Conservation (phyloP, 2,888 invertebrate genomes). For the Philereme vetulata region DNA sequence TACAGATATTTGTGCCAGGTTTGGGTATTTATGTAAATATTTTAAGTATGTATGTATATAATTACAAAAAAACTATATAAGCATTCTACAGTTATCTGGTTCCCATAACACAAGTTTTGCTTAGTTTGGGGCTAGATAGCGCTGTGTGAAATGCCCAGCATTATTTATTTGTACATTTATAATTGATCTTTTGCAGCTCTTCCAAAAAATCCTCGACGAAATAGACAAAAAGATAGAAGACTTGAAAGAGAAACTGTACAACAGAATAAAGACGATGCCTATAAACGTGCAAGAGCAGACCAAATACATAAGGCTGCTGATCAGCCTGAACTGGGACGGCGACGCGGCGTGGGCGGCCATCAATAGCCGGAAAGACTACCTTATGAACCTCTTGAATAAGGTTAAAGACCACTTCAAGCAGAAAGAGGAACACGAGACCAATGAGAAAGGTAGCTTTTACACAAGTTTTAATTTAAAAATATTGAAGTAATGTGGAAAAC, state of each 20-base stretch:
- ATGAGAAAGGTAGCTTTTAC: slow-evolving; percentile 61
- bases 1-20: too few species aligned
- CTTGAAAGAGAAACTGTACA: slow-evolving; percentile 91
- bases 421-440: slow-evolving; percentile 71
- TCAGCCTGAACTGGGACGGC: slow-evolving; percentile 83
- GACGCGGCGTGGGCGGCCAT: slow-evolving; percentile 99
- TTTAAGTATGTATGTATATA: too few species aligned
- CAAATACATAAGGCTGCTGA: slow-evolving; percentile 91
- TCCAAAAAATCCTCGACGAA: slow-evolving; percentile 94
- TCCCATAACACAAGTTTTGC: too few species aligned
- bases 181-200: slow-evolving; percentile 81
- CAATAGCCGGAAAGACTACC: slow-evolving; percentile 91
- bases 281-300: slow-evolving; percentile 97
- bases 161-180: too few species aligned
- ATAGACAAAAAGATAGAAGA: slow-evolving; percentile 94
- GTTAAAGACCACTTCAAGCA: slow-evolving; percentile 86
- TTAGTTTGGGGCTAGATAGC: too few species aligned
- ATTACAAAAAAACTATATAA: too few species aligned
- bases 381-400: slow-evolving; percentile 86
- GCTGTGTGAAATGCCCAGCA: too few species aligned
- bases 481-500: not conserved
- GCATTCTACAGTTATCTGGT: too few species aligned
- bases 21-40: too few species aligned
- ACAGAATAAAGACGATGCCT: slow-evolving; percentile 94
- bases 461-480: not conserved